A percentile compares a stretch with the other conserved stretches of the same genome.
phyloP scores from a whole-genome alignment of 2,113 vertebrate species.

The Turnix velox region DNA sequence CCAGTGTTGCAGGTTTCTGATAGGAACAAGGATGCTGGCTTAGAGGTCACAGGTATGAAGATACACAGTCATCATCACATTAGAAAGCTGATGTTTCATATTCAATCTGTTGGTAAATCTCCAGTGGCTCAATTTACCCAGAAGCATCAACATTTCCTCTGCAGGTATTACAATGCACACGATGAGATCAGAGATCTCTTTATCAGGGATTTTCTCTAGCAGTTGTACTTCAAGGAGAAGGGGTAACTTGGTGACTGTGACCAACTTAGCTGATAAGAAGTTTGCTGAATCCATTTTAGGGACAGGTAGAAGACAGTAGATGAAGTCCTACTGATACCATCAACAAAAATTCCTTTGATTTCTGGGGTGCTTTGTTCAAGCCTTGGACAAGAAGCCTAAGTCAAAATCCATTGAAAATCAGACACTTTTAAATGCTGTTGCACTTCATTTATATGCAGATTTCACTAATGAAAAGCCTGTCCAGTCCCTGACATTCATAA shows the following conservation, averaged over 20 bases:
- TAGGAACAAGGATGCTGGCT: not conserved
- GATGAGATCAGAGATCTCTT: too few species aligned
- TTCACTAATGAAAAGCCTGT: not conserved
- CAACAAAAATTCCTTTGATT: not conserved
- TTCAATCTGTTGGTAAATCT: not conserved
- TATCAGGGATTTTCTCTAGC: not conserved
- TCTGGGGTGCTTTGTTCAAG: not conserved
- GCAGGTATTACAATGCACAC: fast-evolving
- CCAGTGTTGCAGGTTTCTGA: not conserved
- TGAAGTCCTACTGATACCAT: not conserved
- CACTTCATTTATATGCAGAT: not conserved
- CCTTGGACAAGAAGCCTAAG: not conserved
- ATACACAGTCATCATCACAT: not conserved
- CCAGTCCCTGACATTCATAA: not conserved
- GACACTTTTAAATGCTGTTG: not conserved
- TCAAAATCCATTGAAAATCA: not conserved
- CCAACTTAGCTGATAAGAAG: not conserved
- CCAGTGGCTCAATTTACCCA: not conserved
- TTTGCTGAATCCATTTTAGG: not conserved
- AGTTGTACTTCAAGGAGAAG: not conserved
- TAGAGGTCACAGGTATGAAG: not conserved
- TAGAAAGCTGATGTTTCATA: not conserved
- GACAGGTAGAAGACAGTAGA: not conserved
- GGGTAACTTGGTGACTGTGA: not conserved
- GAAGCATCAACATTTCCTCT: not conserved